Conservation (phyloP, 1,140 invertebrate species). For the Sitobion miscanthi region DNA sequence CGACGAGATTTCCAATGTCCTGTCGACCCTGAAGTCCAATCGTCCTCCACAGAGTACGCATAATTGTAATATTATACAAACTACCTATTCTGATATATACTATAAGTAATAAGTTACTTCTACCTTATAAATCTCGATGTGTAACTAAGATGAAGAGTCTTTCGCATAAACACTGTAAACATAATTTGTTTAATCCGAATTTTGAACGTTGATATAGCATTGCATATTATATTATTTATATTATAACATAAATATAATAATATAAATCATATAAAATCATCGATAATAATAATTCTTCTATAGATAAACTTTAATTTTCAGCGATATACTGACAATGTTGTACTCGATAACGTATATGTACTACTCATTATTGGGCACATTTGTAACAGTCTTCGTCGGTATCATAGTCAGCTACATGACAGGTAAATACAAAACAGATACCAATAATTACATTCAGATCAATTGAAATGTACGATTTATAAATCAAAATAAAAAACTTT, state of each 20-base stretch:
- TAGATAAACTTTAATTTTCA: constrained; percentile 62
- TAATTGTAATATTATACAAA: neutral
- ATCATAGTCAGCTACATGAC: constrained; percentile 72
- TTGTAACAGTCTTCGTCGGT: constrained; percentile 71
- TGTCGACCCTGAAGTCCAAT: neutral
- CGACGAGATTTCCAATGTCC: neutral
- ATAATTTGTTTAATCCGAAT: neutral
- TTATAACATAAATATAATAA: neutral
- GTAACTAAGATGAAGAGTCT: neutral
- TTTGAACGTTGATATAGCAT: neutral
- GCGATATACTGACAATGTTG: constrained; percentile 67
- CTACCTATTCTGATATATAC: too few relatives aligned
- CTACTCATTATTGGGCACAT: constrained; percentile 74
- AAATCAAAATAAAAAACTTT: too few relatives aligned
- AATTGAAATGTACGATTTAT: constrained; percentile 2
- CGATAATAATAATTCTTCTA: neutral
- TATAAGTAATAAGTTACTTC: neutral
- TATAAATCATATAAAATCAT: neutral
- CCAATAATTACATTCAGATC: constrained; percentile 28
- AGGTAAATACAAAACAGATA: constrained; percentile 60
- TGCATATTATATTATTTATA: too few relatives aligned
- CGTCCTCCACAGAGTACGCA: constrained; percentile 6
- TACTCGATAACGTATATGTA: constrained; percentile 80
- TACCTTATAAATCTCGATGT: neutral
- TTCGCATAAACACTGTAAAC: neutral